Base-by-base conservation (phyloP, 2,113 vertebrate genomes). In the Nesoenas mayeri region DNA sequence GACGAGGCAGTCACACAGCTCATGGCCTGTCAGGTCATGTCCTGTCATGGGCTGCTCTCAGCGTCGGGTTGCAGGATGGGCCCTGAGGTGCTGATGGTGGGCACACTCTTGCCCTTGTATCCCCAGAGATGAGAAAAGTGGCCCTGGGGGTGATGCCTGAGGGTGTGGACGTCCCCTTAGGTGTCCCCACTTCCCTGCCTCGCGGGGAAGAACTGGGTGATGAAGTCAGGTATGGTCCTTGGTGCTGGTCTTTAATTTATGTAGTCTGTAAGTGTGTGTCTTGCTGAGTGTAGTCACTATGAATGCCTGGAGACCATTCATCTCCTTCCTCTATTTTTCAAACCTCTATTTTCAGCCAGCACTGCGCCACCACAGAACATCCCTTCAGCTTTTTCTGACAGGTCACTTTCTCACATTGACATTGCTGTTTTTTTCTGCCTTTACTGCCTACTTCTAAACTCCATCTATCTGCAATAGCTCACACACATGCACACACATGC, bases 181-280 rank as follows among this genome's bases (percentile, higher is more conserved):
- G 38, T 60, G 29, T 17, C 14, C 5, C 29, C 10, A 10, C 26
- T 13, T 67, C 15, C 18, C 3, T 0, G 0, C 6, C 18, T 34
- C 32, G 14, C 8, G 5, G 6, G 12, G 13, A 69, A 67, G 18
- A 25, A 6, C 19, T 65, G 6, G 5, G 10, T 53, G 34, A 36
- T 64, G 17, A 60, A 40, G 34, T 12, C 24, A 25, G 31, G 15
- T 38, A 12, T 28, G 26, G 12, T 25, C 44, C 26, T 73, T 38
- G 20, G 28, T 75, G 67, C 53, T 75, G 25, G 34, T 32, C 29
- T 72, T 61, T 51, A 14, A 28, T 83, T 75, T 77, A 9, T 9
- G 1, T 56, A n/a, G 32, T 5, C 10, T 47, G 26, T 61, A 38
- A 58, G 21, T 12, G 10, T 22, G 12, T 70, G 29, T 38, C 40